Evolutionary conservation across 2,888 invertebrate species (phyloP), one percentile per base, ranked within the genome.

Genomic region (Plebejus melissa): DNA sequence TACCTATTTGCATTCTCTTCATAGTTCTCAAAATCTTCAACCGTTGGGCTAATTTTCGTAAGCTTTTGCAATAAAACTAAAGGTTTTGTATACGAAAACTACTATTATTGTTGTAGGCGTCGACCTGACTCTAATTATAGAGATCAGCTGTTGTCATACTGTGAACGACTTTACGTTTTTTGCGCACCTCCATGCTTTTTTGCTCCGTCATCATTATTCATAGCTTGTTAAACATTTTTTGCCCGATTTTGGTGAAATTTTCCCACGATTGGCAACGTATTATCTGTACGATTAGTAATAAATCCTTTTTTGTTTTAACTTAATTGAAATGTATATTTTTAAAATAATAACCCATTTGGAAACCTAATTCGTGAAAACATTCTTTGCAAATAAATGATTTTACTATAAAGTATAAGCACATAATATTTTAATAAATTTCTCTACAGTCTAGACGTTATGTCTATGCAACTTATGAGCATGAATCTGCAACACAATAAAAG

Each of bases 161-260:
- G 32, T 65, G 32, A 36, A 65, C 11, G 60, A 65, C 60, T 60
- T 32, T 32, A 32, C 65, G 65, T 65, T 65, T 65, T 65, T 65
- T 65, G 65, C 32, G 7, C 32, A 28, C 65, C 32, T 36, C 65
- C 28, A 32, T 22, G 11, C 65, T 11, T 65, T 65, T 65, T 65
- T 65, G 6, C 5, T 32, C 36, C 13, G 13, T 4, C 4, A 22
- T 65, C 65, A 65, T 65, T 36, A 65, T 13, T 65, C 60, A 65
- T 65, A 65, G 65, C 65, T 65, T 65, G 65, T 65, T 65, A 36
- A 65, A 65, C 28, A 28, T 65, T 65, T 60, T 65, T 65, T 65
- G 65, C 1, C 32, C 4, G 22, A 65, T 36, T 65, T 65, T 36
- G 16, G 65, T 16, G 32, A 65, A 32, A 65, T 65, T 65, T 65